Evolutionary conservation across 1,140 invertebrate species (phyloP).

Genomic region (Luehdorfia chinensis): DNA sequence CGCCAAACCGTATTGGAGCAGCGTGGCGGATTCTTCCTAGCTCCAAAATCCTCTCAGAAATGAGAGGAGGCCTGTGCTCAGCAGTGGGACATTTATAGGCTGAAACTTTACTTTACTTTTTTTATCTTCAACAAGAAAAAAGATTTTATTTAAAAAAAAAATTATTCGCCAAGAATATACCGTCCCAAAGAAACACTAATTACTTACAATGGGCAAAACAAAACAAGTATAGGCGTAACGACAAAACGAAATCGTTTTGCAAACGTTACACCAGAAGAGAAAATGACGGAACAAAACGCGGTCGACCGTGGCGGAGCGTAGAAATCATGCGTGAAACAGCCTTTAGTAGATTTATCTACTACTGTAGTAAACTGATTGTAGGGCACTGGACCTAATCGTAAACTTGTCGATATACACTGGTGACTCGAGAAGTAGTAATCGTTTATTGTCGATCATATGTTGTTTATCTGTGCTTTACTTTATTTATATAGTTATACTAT

Average conservation of each 20-base stretch:
- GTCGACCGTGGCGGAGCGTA: slow-evolving; percentile 42
- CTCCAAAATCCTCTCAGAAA: too few relatives aligned
- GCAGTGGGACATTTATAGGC: too few relatives aligned
- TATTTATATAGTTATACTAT: neutral
- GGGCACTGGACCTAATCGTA: slow-evolving; percentile 19
- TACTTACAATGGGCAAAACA: neutral
- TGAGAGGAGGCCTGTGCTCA: too few relatives aligned
- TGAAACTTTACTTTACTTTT: too few relatives aligned
- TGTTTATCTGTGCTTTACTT: too few relatives aligned
- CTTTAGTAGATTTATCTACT: slow-evolving; percentile 43
- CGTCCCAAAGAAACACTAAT: too few relatives aligned
- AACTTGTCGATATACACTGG: neutral
- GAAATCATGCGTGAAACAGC: slow-evolving; percentile 52
- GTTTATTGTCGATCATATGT: slow-evolving; percentile 4
- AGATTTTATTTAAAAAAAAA: too few relatives aligned
- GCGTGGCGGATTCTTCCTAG: too few relatives aligned
- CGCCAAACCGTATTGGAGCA: too few relatives aligned
- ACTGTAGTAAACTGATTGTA: slow-evolving; percentile 22
- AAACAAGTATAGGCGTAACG: slow-evolving; percentile 10
- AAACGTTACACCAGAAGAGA: slow-evolving; percentile 26
- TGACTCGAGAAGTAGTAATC: slow-evolving; percentile 16
- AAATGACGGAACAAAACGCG: slow-evolving; percentile 48
- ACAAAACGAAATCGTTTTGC: slow-evolving; percentile 18
- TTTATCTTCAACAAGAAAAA: too few relatives aligned
- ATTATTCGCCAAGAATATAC: too few relatives aligned